Conservation (phyloP, 2,888 invertebrate genomes). For the Orthosia incerta region DNA sequence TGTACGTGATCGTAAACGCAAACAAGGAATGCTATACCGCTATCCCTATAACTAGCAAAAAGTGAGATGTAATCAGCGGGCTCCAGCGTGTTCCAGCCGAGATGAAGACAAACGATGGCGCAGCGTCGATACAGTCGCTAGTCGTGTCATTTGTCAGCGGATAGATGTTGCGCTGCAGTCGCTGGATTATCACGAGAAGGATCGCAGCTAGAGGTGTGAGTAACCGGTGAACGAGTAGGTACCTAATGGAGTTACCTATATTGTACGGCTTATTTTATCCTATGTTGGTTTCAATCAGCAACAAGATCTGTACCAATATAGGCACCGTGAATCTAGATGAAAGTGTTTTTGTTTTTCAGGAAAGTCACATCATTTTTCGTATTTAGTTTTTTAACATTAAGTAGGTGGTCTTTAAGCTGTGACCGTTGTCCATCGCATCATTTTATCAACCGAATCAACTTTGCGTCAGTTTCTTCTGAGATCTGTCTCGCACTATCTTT, state of each 20-base stretch:
- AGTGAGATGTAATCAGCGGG: slow-evolving; percentile 74
- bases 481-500: neutral
- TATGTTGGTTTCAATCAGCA: neutral
- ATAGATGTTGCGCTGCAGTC: slow-evolving; percentile 23
- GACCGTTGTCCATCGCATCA: neutral
- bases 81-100: slow-evolving; percentile 61
- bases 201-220: slow-evolving; percentile 34
- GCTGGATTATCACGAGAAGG: slow-evolving; percentile 35
- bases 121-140: slow-evolving; percentile 68
- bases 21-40: slow-evolving; percentile 69
- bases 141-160: slow-evolving; percentile 62
- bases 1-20: slow-evolving; percentile 44
- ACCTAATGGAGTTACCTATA: neutral
- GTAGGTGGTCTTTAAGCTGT: neutral
- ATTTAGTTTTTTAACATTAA: neutral
- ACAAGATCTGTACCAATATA: too few species aligned
- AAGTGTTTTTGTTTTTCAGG: too few species aligned
- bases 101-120: slow-evolving; percentile 76
- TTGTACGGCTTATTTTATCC: neutral
- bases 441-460: neutral
- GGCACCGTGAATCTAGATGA: too few species aligned
- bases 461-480: neutral
- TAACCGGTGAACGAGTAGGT: slow-evolving; percentile 2
- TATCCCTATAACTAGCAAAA: slow-evolving; percentile 72
- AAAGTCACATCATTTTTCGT: neutral